These are phyloP conservation scores for Bradypodion pumilum DNA, from an alignment of 2,797 vertebrate species.

Conservation along the genomic window DNA sequence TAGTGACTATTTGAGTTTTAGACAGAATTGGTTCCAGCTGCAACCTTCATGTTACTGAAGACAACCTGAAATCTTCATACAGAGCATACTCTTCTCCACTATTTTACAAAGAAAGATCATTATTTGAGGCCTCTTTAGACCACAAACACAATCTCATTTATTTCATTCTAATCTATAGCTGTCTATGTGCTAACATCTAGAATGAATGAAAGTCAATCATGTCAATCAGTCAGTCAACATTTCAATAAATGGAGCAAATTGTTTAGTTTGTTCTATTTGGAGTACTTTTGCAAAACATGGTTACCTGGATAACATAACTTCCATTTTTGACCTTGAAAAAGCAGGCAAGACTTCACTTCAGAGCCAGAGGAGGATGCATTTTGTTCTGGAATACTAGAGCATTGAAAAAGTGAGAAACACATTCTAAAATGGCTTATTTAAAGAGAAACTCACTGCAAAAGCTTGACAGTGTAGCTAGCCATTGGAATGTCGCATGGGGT, in stretches of 20 bases:
- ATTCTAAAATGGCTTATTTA: not conserved
- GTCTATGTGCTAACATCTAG: not conserved
- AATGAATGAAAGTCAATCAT: not conserved
- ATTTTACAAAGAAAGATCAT: no score
- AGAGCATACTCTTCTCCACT: not conserved
- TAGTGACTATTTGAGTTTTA: not conserved
- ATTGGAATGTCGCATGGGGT: not conserved
- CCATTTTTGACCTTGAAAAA: not conserved
- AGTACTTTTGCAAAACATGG: not conserved
- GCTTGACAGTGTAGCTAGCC: not conserved
- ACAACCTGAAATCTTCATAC: not conserved
- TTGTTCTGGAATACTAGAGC: not conserved
- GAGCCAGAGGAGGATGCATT: not conserved
- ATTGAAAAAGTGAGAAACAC: not conserved
- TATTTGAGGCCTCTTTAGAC: not conserved
- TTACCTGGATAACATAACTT: not conserved
- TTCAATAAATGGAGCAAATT: not conserved
- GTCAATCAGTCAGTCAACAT: not conserved
- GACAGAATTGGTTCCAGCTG: not conserved
- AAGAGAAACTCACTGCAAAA: not conserved
- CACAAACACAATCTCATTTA: not conserved
- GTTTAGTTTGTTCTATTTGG: not conserved
- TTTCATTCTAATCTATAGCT: not conserved
- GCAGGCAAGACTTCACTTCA: not conserved
- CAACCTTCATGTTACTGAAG: not conserved